Evolutionary conservation across 2,888 invertebrate species (phyloP), one percentile per base, ranked within the genome.

Genomic region (Parnassius orleans): DNA sequence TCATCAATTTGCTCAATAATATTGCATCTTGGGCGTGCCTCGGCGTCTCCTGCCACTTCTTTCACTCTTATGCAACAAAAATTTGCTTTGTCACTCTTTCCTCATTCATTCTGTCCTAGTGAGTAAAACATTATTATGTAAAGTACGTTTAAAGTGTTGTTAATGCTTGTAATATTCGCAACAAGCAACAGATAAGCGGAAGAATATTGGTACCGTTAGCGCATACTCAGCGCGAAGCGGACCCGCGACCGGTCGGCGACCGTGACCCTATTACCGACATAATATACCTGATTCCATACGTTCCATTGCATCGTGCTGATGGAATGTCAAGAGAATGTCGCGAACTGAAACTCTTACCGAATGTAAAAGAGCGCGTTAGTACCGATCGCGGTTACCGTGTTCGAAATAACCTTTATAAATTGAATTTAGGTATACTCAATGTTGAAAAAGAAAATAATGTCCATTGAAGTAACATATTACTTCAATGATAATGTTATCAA

Each of bases 191-290:
- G 56, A 66, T 61, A 72, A 64, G 59, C 69, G 69, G 72, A 71
- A 72, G 66, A 67, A 67, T 62, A 66, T 65, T 47, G 52, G 66
- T 69, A 70, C 72, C 72, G 72, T 71, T 72, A 72, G 67, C 60
- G 66, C 60, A 61, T 66, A 69, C 65, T 69, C 72, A 67, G 68
- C 69, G 67, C 66, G 65, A 63, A 63, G 66, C 66, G 63, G 69
- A 65, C 59, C 63, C 74, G 77, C 77, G 68, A 71, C 74, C 59
- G 63, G 55, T 56, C 54, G 72, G 71, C 81, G 87, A 75, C 88
- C 90, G 84, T 90, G 90, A 89, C 90, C 89, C 83, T 84, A 79
- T 87, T 86, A 83, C 81, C 83, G 80, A 85, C 82, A 79, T 77
- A 74, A 73, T 50, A 42, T 60, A 62, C 71, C 73, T 66, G 71